These are phyloP conservation scores for Chunga burmeisteri DNA, from an alignment of 2,113 vertebrate genomes.

Conservation along the genomic window DNA sequence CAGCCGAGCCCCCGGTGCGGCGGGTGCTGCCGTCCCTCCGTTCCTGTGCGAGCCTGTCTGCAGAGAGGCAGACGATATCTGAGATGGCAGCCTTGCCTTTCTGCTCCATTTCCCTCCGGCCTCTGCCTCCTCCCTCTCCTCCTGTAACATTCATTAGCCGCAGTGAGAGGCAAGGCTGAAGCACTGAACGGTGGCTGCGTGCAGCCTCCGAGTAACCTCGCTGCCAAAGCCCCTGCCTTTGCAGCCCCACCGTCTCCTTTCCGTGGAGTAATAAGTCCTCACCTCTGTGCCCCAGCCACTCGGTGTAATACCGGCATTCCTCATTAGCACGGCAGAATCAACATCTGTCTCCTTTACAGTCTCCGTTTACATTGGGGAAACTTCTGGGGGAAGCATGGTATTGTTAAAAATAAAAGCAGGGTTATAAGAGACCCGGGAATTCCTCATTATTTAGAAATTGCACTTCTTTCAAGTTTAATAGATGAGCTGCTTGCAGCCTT, in stretches of 20 bases:
- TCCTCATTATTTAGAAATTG: background rate
- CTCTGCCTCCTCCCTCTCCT: conserved; percentile 20
- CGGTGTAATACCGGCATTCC: accelerated
- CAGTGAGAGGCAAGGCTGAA: background rate
- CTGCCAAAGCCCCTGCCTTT: background rate
- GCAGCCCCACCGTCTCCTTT: background rate
- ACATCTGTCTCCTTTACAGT: conserved; percentile 5
- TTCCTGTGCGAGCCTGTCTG: background rate
- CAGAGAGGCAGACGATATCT: background rate
- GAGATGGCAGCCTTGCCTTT: background rate
- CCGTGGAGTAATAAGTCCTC: background rate
- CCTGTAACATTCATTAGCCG: background rate
- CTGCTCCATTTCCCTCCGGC: conserved; percentile 36
- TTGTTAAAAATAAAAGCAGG: conserved; percentile 25
- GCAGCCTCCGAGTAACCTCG: background rate
- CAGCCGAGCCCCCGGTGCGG: background rate
- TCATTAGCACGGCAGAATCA: background rate
- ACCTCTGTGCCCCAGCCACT: background rate
- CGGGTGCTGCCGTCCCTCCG: background rate
- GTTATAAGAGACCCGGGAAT: conserved; percentile 30
- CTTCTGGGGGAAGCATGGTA: conserved; percentile 33
- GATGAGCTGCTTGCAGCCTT: background rate
- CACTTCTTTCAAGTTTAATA: background rate
- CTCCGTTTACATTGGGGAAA: conserved; percentile 6
- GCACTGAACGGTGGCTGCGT: background rate